These are phyloP conservation scores for Gadopsis bispinosus DNA, from an alignment of 2,797 vertebrate genomes.

Conservation along the genomic window DNA sequence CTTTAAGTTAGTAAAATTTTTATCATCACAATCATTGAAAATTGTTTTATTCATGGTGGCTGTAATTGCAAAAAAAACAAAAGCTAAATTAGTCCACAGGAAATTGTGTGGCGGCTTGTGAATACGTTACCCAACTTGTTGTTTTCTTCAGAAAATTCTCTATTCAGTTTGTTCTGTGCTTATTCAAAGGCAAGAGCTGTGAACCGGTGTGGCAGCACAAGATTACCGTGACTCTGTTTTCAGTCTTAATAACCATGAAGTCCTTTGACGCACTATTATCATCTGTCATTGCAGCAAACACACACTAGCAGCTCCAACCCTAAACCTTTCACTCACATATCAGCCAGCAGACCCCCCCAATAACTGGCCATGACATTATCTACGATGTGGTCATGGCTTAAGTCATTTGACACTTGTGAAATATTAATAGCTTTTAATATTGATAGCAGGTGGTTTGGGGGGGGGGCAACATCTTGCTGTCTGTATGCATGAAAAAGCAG, in stretches of 20 bases:
- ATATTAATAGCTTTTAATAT: no score
- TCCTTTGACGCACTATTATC: conserved; percentile 36
- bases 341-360: conserved; percentile 10
- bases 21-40: not conserved
- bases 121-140: not conserved
- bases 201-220: not conserved
- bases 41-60: not conserved
- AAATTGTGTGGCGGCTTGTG: not conserved
- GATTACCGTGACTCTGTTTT: conserved; percentile 25
- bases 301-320: not conserved
- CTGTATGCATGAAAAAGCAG: conserved; percentile 34
- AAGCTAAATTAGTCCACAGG: no score
- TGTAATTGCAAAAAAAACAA: no score
- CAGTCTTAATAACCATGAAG: conserved; percentile 39
- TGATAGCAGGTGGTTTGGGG: no score
- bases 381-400: not conserved
- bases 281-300: conserved; percentile 19
- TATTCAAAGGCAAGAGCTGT: conserved; percentile 9
- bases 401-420: conserved; percentile 20
- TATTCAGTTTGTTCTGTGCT: not conserved
- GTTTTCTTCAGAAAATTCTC: not conserved
- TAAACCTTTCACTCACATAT: conserved; percentile 22
- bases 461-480: not conserved
- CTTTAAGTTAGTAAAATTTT: not conserved
- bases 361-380: conserved; percentile 40